Evolutionary conservation across 2,797 vertebrate species (phyloP).

Genomic region (Micropoecilia bifurca): DNA sequence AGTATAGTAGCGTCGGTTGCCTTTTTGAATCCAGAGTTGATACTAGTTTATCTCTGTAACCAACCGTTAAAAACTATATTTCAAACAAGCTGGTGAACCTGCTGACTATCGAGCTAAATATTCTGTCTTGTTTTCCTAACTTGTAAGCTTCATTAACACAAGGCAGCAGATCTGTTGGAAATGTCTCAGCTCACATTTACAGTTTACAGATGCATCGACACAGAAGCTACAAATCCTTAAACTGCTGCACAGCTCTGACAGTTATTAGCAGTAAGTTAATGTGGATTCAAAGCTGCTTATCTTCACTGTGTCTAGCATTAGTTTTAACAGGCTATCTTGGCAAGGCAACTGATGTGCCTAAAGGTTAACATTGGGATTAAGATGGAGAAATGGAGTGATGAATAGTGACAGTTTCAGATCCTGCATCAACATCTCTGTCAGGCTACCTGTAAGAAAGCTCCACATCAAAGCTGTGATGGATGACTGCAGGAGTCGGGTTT

Average conservation of each 20-base stretch:
- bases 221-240: not conserved
- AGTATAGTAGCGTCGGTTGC: not conserved
- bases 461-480: constrained; percentile 3
- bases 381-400: constrained; percentile 1
- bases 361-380: not conserved
- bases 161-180: not conserved
- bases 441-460: not conserved
- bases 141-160: not conserved
- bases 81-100: not conserved
- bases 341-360: not conserved
- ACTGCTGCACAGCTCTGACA: not conserved
- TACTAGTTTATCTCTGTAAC: not conserved
- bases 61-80: not conserved
- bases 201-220: not conserved
- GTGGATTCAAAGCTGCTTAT: not conserved
- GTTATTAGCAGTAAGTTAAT: not conserved
- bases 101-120: not conserved
- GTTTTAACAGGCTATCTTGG: not conserved
- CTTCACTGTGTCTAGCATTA: not conserved
- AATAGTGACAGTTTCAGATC: constrained; percentile 7
- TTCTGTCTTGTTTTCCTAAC: not conserved
- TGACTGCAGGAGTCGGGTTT: not conserved
- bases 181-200: not conserved
- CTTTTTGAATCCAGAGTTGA: not conserved
- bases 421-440: constrained; percentile 1